Evolutionary conservation across 2,888 invertebrate species (phyloP).

Genomic region (Drosophila neotestacea): DNA sequence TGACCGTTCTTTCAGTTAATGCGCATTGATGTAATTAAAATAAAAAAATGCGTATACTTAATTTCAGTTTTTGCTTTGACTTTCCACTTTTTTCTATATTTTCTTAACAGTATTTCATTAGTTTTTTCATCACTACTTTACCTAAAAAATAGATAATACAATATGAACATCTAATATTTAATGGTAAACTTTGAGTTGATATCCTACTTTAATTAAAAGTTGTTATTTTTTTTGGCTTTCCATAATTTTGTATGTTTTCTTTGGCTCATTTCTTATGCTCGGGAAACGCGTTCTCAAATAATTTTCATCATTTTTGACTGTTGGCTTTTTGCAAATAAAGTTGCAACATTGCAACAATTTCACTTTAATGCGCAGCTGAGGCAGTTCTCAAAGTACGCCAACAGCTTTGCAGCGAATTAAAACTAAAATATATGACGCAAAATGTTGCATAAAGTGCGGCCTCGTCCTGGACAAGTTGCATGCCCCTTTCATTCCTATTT

Average conservation of each 20-base stretch:
- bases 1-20: too few relatives aligned
- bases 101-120: too few relatives aligned
- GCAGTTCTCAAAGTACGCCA: conserved; percentile 33
- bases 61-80: too few relatives aligned
- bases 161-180: too few relatives aligned
- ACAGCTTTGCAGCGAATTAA: conserved; percentile 53
- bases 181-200: background rate
- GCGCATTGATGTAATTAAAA: too few relatives aligned
- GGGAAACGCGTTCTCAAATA: background rate
- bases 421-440: conserved; percentile 50
- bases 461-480: conserved; percentile 21
- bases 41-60: background rate
- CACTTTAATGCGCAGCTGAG: conserved; percentile 43
- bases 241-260: background rate
- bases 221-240: background rate
- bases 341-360: conserved; percentile 49
- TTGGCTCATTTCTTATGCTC: background rate
- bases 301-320: conserved; percentile 1
- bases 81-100: too few relatives aligned
- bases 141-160: too few relatives aligned
- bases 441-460: conserved; percentile 54
- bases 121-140: too few relatives aligned
- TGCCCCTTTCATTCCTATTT: too few relatives aligned
- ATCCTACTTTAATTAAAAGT: background rate
- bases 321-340: conserved; percentile 14